Percentiles rank a stretch among this genome's conserved stretches.
Conservation (phyloP, 1,140 invertebrate species). For the Neelides sp. region DNA sequence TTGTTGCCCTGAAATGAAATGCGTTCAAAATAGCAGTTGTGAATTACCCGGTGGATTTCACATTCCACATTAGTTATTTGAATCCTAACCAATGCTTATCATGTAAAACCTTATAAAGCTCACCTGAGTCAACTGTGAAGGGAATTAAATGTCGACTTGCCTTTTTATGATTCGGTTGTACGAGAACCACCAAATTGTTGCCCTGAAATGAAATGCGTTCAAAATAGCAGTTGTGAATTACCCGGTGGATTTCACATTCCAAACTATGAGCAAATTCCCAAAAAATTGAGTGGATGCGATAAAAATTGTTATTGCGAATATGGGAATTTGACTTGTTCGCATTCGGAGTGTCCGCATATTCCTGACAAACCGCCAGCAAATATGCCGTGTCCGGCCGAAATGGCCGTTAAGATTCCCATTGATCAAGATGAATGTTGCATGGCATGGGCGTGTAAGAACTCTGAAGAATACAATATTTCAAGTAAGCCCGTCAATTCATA, state of each 20-base stretch:
- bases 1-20: constrained; percentile 57
- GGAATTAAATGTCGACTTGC: constrained; percentile 37
- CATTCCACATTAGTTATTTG: too few relatives aligned
- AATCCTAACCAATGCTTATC: too few relatives aligned
- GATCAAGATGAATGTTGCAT: constrained; percentile 61
- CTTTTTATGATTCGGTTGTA: constrained; percentile 35
- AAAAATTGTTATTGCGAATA: constrained; percentile 72
- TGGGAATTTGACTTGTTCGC: constrained; percentile 68
- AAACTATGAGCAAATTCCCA: constrained; percentile 56
- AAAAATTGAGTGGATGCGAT: constrained; percentile 61
- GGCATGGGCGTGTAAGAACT: constrained; percentile 39
- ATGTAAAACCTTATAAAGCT: too few relatives aligned
- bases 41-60: constrained; percentile 2
- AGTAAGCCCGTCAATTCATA: too few relatives aligned
- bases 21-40: constrained; percentile 32
- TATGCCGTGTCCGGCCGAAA: constrained; percentile 51
- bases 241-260: constrained; percentile 10
- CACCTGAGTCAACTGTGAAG: too few relatives aligned
- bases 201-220: constrained; percentile 44
- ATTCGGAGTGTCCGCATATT: constrained; percentile 60
- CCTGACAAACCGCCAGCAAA: constrained; percentile 55
- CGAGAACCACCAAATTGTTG: constrained; percentile 62
- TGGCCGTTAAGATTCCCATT: constrained; percentile 51
- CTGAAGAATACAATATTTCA: too few relatives aligned
- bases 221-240: constrained; percentile 25